phyloP scores from a whole-genome alignment of 2,888 invertebrate genomes.

The Leptogaster cylindrica region DNA sequence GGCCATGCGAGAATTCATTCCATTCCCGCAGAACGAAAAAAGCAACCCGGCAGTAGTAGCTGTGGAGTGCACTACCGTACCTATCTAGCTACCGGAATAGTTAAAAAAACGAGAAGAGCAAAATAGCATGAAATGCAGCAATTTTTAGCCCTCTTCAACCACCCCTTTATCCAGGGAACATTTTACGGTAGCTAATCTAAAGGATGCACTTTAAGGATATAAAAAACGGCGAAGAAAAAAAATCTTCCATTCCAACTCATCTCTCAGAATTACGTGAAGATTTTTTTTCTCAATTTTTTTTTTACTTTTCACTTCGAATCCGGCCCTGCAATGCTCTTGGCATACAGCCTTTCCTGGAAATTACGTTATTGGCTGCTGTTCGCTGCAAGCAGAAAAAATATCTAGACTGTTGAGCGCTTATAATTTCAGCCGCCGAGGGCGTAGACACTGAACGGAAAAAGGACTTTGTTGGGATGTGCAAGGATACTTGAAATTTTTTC shows the following conservation, averaged over 20 bases:
- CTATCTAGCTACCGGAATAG: conserved; percentile 31
- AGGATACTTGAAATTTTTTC: conserved; percentile 42
- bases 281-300: conserved; percentile 7
- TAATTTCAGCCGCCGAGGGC: conserved; percentile 35
- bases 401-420: conserved; percentile 34
- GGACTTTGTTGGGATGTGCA: conserved; percentile 39
- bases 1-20: conserved; percentile 46
- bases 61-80: conserved; percentile 22
- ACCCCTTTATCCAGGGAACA: conserved; percentile 39
- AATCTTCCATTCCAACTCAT: conserved; percentile 41
- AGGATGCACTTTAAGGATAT: conserved; percentile 46
- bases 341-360: conserved; percentile 35
- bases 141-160: conserved; percentile 41
- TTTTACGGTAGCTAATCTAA: conserved; percentile 44
- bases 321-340: conserved; percentile 45
- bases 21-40: conserved; percentile 30
- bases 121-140: conserved; percentile 45
- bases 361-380: conserved; percentile 40
- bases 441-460: conserved; percentile 34
- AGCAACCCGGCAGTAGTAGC: conserved; percentile 27
- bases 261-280: conserved; percentile 37
- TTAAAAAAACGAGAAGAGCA: conserved; percentile 36
- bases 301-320: conserved; percentile 10
- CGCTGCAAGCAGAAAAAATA: conserved; percentile 24
- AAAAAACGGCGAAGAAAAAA: conserved; percentile 42